These are phyloP conservation scores for Oikopleura albicans DNA, from an alignment of 23 tunicate genomes.

Conservation along the genomic window DNA sequence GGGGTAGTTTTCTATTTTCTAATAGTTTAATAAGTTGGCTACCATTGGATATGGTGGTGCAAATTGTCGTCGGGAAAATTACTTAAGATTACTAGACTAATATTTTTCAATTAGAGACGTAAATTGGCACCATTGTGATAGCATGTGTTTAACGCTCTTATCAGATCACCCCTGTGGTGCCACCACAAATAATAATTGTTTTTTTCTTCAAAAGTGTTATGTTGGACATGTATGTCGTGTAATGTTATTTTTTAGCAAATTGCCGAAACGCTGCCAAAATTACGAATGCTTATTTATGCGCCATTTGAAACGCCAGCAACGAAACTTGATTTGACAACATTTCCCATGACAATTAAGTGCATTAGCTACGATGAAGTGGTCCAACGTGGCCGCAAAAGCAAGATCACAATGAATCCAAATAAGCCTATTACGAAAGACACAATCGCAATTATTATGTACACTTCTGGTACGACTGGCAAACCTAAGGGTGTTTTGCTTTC, in stretches of 20 bases:
- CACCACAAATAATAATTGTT: no score
- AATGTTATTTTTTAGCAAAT: background rate
- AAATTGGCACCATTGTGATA: no score
- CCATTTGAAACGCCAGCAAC: background rate
- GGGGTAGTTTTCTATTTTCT: no score
- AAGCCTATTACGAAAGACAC: background rate
- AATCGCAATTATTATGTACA: slow-evolving; percentile 58
- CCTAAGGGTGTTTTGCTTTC: slow-evolving; percentile 79
- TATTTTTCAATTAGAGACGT: no score
- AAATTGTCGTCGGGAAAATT: no score
- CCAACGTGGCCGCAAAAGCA: background rate
- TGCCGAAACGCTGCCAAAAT: background rate
- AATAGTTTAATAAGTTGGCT: no score
- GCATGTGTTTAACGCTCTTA: no score
- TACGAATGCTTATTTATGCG: background rate
- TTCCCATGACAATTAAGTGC: background rate
- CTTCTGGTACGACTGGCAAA: slow-evolving; percentile 79
- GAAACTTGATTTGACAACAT: background rate
- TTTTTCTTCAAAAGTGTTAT: no score
- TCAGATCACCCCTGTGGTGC: no score
- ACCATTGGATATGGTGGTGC: no score
- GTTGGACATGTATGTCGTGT: no score
- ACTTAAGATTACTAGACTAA: no score
- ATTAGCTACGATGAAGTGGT: background rate
- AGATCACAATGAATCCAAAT: background rate